These are phyloP conservation scores for Chaunax sp. DNA, from an alignment of 2,797 vertebrate genomes.

Conservation along the genomic window DNA sequence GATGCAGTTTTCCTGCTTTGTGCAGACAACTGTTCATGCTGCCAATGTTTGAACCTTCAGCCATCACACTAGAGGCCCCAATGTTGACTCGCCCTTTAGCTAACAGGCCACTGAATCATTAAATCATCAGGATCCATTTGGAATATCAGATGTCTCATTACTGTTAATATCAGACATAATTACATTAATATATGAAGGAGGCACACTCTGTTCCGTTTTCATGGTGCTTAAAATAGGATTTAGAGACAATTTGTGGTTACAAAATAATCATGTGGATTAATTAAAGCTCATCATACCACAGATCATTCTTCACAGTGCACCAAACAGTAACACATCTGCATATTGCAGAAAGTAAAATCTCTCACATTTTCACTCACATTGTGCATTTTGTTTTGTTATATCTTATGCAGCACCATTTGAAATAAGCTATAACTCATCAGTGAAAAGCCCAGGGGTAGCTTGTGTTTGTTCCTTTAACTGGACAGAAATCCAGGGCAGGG, in stretches of 20 bases:
- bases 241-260: conserved; percentile 15
- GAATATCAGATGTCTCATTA: conserved; percentile 15
- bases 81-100: not conserved
- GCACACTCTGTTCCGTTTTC: conserved; percentile 11
- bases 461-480: not conserved
- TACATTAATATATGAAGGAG: conserved; percentile 19
- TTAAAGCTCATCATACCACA: conserved; percentile 28
- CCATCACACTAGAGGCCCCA: not conserved
- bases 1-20: not conserved
- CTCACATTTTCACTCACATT: no score
- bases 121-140: conserved; percentile 9
- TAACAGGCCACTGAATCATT: not conserved
- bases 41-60: not conserved
- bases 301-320: no score
- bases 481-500: not conserved
- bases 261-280: conserved; percentile 18
- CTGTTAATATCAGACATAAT: conserved; percentile 30
- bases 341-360: no score
- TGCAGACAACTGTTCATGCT: not conserved
- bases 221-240: conserved; percentile 36
- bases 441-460: not conserved
- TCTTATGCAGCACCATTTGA: conserved; percentile 25
- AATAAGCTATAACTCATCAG: not conserved
- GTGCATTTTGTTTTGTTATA: conserved; percentile 7
- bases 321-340: not conserved